Percentiles rank a stretch among this genome's conserved stretches.
Conservation (phyloP, 2,797 vertebrate genomes). For the Lagodon rhomboides region DNA sequence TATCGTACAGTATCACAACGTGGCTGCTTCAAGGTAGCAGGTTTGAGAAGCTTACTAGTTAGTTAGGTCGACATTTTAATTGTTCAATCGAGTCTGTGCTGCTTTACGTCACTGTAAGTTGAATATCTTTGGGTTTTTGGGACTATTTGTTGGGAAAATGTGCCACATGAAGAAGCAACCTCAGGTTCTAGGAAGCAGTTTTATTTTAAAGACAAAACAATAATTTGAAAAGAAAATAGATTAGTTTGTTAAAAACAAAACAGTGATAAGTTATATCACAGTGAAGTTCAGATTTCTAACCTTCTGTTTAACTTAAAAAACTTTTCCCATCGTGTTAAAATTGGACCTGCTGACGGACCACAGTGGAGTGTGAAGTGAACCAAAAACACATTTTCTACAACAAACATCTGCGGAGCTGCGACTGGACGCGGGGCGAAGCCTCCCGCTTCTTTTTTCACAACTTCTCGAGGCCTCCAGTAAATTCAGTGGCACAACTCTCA, state of each 20-base stretch:
- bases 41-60: background rate
- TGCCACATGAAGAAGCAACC: background rate
- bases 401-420: too few relatives aligned
- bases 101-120: background rate
- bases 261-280: too few relatives aligned
- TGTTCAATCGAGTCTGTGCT: background rate
- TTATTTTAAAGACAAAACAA: background rate
- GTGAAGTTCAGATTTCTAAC: background rate
- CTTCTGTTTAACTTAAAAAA: background rate
- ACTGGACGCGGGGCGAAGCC: too few relatives aligned
- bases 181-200: background rate
- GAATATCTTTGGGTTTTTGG: background rate
- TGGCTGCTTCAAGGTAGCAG: background rate
- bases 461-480: conserved; percentile 46
- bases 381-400: conserved; percentile 3
- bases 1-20: background rate
- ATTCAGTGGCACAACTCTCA: conserved; percentile 47
- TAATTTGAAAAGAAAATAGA: background rate
- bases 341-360: background rate
- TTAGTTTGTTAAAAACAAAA: background rate
- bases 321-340: background rate
- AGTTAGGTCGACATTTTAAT: background rate
- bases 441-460: conserved; percentile 7
- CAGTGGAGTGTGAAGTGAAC: conserved; percentile 31
- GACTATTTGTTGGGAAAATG: background rate